Percentiles rank a stretch among this genome's conserved stretches.
Evolutionary conservation across 2,113 vertebrate genomes (phyloP).

Genomic region (Notarius quadriscutis): DNA sequence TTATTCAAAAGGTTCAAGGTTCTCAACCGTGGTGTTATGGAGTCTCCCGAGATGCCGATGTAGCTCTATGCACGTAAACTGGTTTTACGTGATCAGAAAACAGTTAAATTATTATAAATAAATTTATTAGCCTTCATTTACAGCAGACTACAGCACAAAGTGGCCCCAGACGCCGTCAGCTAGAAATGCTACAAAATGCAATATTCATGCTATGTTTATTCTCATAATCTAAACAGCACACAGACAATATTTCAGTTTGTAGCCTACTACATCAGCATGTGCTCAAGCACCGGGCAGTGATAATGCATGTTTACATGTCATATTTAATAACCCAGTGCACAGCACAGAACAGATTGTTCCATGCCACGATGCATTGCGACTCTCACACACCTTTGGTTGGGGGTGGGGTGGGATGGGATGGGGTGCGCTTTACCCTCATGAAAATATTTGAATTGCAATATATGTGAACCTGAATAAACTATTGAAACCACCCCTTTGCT

Average conservation of each 20-base stretch:
- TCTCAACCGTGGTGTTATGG: background rate
- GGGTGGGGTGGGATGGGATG: too few relatives aligned
- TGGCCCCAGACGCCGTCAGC: background rate
- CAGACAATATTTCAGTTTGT: background rate
- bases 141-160: background rate
- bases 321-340: background rate
- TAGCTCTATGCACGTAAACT: background rate
- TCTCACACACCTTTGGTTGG: too few relatives aligned
- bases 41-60: background rate
- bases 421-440: background rate
- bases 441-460: background rate
- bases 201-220: background rate
- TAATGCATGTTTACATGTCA: background rate
- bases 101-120: background rate
- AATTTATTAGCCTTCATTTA: background rate
- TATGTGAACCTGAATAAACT: background rate
- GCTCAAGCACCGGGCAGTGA: background rate
- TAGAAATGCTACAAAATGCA: background rate
- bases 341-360: background rate
- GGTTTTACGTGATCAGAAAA: background rate
- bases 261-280: background rate
- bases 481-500: background rate
- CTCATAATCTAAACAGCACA: background rate
- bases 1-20: background rate
- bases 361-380: background rate